phyloP scores from a whole-genome alignment of 2,797 vertebrate genomes.

The Benthosema pterotum region DNA sequence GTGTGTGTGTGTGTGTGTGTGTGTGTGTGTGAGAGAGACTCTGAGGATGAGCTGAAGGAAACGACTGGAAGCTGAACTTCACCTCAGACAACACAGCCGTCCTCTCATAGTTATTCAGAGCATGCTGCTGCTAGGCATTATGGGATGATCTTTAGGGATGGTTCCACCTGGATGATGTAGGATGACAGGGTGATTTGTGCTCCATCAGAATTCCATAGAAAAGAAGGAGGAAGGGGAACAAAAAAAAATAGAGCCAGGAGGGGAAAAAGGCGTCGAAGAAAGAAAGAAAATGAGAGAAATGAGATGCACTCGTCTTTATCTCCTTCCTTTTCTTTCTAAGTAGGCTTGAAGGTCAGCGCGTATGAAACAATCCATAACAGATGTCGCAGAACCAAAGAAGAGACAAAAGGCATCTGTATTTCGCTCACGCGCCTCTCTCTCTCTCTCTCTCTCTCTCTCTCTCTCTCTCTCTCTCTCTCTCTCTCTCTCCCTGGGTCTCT shows the following conservation, averaged over 20 bases:
- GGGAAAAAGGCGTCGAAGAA: conserved; percentile 8
- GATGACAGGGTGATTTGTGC: conserved; percentile 56
- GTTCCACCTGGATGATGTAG: conserved; percentile 56
- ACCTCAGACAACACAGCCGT: conserved; percentile 22
- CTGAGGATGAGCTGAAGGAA: too few species aligned
- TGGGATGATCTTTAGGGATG: conserved; percentile 62
- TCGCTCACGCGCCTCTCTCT: conserved; percentile 4
- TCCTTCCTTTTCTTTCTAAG: conserved; percentile 64
- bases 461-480: conserved; percentile 12
- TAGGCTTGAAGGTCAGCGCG: conserved; percentile 84
- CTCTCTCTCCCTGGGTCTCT: too few species aligned
- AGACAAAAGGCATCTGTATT: conserved; percentile 59
- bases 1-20: too few species aligned
- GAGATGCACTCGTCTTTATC: conserved; percentile 56
- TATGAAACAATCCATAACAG: conserved; percentile 79
- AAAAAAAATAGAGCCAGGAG: conserved; percentile 37
- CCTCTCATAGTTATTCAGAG: conserved; percentile 45
- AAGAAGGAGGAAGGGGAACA: too few species aligned
- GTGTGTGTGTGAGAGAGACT: too few species aligned
- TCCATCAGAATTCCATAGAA: conserved; percentile 37
- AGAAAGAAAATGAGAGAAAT: conserved; percentile 41
- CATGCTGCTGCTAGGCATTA: conserved; percentile 18
- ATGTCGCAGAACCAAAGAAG: conserved; percentile 68
- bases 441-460: conserved; percentile 26
- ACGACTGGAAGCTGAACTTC: conserved; percentile 29